Evolutionary conservation across 2,113 vertebrate species (phyloP), one percentile per base, ranked within the genome.

Genomic region (Speoplatyrhinus poulsoni): DNA sequence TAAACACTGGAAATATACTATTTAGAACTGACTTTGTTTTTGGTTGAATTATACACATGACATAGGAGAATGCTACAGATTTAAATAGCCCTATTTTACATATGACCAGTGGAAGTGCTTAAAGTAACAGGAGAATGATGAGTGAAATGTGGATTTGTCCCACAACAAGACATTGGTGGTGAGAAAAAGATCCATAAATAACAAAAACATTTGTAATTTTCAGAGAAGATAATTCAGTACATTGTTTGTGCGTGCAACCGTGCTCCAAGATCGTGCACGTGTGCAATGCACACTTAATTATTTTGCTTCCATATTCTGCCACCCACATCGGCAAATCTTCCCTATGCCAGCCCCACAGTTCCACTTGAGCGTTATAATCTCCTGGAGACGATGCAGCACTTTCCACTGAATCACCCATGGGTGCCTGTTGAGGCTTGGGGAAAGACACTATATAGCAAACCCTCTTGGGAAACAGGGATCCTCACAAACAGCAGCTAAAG

Each of bases 121-220:
- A 41, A 41, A 41, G 36, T 41, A 5, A 36, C 1, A n/a, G 12
- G n/a, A 19, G 47, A 62, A 60, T 33, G 11, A 60, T n/a, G 41
- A 41, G 17, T 46, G 32, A 60, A 46, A 15, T 60, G 12, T 60
- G 58, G 36, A 60, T 36, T 26, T 63, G 62, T 33, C 62, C 62
- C 13, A 65, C 19, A 13, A 36, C 10, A 11, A 36, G 2, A n/a
- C n/a, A 26, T 26, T 26, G 26, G 1, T 26, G 26, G 26, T 3
- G 19, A 63, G 13, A 17, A 53, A n/a, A 53, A 53, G 26, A 26
- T 26, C 26, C 26, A 26, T 26, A 26, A 26, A 26, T 26, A 33
- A 6, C n/a, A 10, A 63, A 9, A 9, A 50, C 13, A 50, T 48
- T 4, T 11, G 16, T n/a, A 17, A 17, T 12, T 16, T 41, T 15